Evolutionary conservation across 35 echinoderm and acorn worm species (phyloP).

Genomic region (Ophioderma brevispina): DNA sequence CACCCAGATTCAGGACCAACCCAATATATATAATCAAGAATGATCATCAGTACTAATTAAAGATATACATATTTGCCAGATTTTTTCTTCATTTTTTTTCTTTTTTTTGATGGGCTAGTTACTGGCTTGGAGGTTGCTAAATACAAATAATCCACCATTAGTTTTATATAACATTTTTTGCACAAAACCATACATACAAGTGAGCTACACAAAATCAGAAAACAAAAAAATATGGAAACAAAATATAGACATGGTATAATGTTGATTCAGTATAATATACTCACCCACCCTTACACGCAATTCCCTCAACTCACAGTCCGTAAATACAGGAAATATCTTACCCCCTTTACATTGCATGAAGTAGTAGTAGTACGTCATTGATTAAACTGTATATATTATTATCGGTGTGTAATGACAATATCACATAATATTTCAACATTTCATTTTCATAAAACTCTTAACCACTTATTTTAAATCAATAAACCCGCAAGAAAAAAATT

Average conservation of each 20-base stretch:
- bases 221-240: neutral
- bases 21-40: conserved; percentile 4
- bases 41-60: conserved; percentile 2
- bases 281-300: neutral
- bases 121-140: neutral
- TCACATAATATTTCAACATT: conserved; percentile 10
- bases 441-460: neutral
- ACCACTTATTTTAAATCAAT: neutral
- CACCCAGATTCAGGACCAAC: neutral
- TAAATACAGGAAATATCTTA: neutral
- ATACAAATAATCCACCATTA: conserved; percentile 11
- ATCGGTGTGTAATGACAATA: neutral
- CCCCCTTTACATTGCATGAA: neutral
- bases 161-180: conserved; percentile 13
- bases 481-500: conserved; percentile 14
- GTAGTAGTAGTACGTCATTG: neutral
- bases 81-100: neutral
- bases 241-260: neutral
- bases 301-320: neutral
- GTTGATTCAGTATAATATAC: neutral
- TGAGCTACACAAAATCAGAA: conserved; percentile 13
- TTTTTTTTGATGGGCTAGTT: neutral
- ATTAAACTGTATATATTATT: conserved; percentile 11
- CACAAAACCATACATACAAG: conserved; percentile 9
- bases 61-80: conserved; percentile 8